phyloP scores from a whole-genome alignment of 2,113 vertebrate species.

The Eptesicus fuscus region DNA sequence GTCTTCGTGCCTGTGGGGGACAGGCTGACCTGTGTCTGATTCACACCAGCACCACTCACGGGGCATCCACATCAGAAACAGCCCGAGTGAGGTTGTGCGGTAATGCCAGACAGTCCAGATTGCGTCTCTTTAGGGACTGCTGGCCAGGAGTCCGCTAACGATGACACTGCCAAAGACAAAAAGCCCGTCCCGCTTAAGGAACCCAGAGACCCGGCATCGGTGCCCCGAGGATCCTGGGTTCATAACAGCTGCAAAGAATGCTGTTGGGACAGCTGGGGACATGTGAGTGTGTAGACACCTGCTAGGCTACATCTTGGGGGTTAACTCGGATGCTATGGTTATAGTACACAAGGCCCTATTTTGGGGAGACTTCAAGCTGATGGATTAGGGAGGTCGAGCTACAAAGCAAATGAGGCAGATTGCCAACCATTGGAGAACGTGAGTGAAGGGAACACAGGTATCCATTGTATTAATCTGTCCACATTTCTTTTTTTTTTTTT shows the following conservation, averaged over 20 bases:
- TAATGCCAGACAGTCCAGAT: neutral
- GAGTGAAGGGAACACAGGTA: neutral
- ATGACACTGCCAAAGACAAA: neutral
- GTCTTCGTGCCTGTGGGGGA: fast-evolving
- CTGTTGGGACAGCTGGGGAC: neutral
- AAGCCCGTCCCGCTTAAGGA: neutral
- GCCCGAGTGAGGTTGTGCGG: neutral
- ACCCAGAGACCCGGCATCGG: neutral
- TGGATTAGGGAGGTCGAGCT: neutral
- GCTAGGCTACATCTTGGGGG: neutral
- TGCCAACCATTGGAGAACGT: neutral
- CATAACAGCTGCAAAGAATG: neutral
- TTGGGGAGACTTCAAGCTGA: neutral
- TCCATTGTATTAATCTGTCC: neutral
- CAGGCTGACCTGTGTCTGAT: neutral
- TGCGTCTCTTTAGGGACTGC: neutral
- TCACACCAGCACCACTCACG: neutral
- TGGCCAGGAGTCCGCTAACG: neutral
- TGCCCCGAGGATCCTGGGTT: neutral
- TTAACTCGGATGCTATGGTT: neutral
- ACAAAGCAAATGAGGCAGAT: neutral
- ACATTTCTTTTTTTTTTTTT: no score
- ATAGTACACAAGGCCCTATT: neutral
- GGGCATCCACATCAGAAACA: neutral
- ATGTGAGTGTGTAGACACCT: neutral